Base-by-base conservation (phyloP, 2,113 vertebrate species). In the Engystomops pustulosus region DNA sequence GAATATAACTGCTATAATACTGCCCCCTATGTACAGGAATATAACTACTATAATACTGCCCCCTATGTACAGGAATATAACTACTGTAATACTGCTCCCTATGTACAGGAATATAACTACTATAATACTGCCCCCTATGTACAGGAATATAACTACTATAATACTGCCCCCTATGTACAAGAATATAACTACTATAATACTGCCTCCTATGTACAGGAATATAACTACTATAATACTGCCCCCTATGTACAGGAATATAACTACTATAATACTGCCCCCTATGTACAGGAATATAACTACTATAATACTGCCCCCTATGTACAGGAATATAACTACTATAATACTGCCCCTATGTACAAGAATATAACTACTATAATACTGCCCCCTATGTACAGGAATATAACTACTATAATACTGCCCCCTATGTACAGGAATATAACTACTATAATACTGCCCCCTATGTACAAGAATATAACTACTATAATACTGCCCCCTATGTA, bases 361-460 rank as follows among this genome's bases (percentile, higher is more conserved):
- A 47, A 47, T 47, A 47, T 47, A 47, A 47, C 44, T 47, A 47
- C 44, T 47, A 41, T 41, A 41, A 41, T 41, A 41, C 38, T 41
- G 8, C 38, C 38, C 8, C 38, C 38, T 41, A 41, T 47, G 44
- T 47, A 55, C 51, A 55, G 23, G 20, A 55, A 55, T 55, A 55
- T 55, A 55, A 55, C 51, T 55, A 55, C 51, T 55, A 55, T 55
- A 58, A 58, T 58, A 25, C 55, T 58, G 23, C 55, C 3, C n/a
- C 55, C 55, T 58, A 58, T 58, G 23, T 58, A 58, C n/a, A 58
- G 12, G 55, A 25, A 58, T 58, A 58, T 58, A 58, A 58, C 55
- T 55, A 55, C 51, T 55, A 55, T 55, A 55, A 55, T 55, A 55
- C 51, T 55, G 17, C 47, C 6, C n/a, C 49, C 49, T 51, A 51